A percentile compares a stretch with the other conserved stretches of the same genome.
These are phyloP conservation scores for Poicephalus gulielmi DNA, from an alignment of 2,113 vertebrate species.

Conservation along the genomic window DNA sequence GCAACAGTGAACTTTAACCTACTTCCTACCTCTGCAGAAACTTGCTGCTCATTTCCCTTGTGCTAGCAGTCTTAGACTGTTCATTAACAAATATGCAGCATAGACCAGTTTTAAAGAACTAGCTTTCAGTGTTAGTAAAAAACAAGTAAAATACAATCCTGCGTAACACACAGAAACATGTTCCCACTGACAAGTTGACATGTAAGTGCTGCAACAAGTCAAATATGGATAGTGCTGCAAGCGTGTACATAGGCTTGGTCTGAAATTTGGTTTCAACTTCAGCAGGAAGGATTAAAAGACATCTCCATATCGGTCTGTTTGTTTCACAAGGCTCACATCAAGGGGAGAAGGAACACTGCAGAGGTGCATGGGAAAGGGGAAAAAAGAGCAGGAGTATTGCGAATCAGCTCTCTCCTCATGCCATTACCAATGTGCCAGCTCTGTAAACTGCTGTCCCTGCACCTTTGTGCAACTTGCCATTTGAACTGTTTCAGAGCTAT, in stretches of 20 bases:
- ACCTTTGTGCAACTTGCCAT: neutral
- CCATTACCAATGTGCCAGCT: neutral
- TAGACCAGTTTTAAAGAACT: neutral
- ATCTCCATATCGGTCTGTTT: neutral
- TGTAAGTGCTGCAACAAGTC: neutral
- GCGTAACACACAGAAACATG: neutral
- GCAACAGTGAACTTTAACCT: slow-evolving; percentile 19
- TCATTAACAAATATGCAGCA: neutral
- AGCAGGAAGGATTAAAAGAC: neutral
- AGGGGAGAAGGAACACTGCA: neutral
- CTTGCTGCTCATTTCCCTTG: neutral
- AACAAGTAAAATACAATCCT: neutral
- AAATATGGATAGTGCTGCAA: neutral
- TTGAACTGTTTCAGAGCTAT: neutral
- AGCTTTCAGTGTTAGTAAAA: neutral
- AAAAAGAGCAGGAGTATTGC: neutral
- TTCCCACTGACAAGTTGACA: neutral
- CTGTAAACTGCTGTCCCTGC: neutral
- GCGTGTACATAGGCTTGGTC: neutral
- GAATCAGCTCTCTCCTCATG: neutral
- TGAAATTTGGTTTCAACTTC: neutral
- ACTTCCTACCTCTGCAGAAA: neutral
- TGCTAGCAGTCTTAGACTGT: neutral
- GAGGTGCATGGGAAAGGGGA: neutral
- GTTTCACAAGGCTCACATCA: neutral